These are phyloP conservation scores for Dasyornis broadbenti DNA, from an alignment of 2,113 vertebrate species.

Conservation along the genomic window DNA sequence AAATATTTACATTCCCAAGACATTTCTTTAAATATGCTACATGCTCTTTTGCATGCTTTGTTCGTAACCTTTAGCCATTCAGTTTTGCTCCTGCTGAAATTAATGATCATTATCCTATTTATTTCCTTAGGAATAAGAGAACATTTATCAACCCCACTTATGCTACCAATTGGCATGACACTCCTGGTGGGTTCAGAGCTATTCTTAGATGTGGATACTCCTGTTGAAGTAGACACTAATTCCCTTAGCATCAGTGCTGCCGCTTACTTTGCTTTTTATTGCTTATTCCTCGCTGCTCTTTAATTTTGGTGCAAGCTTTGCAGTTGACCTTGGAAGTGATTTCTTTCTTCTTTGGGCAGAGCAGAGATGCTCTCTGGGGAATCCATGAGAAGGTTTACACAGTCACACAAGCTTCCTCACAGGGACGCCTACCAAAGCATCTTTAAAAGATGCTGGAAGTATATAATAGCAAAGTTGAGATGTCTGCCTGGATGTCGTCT, in stretches of 20 bases:
- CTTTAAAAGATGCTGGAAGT: neutral
- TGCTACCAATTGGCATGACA: neutral
- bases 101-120: neutral
- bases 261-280: neutral
- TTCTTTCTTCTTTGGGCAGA: neutral
- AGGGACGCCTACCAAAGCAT: neutral
- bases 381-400: neutral
- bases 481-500: neutral
- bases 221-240: neutral
- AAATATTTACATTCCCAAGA: neutral
- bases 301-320: neutral
- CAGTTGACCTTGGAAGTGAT: neutral
- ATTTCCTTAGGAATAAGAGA: neutral
- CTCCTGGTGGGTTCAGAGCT: neutral
- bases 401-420: neutral
- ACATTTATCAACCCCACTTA: neutral
- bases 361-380: neutral
- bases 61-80: neutral
- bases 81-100: neutral
- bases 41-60: neutral
- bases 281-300: neutral
- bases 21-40: neutral
- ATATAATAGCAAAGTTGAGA: neutral
- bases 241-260: slow-evolving; percentile 25
- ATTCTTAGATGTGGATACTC: neutral